A percentile compares a stretch with the other conserved stretches of the same genome.
Conservation (phyloP, 2,113 vertebrate genomes). For the Callithrix jacchus region DNA sequence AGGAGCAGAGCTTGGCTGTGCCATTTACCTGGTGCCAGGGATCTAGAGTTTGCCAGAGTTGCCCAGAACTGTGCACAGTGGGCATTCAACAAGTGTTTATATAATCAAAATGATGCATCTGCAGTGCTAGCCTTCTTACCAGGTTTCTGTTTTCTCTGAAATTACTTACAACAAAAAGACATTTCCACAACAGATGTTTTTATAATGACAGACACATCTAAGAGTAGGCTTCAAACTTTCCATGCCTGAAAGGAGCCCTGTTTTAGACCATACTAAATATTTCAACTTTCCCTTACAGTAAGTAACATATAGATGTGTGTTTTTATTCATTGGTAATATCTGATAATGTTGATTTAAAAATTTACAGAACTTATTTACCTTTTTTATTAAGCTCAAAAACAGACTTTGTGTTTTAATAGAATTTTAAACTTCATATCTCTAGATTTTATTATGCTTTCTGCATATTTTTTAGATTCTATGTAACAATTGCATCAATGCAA, state of each 20-base stretch:
- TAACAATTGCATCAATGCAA: neutral
- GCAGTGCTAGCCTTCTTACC: neutral
- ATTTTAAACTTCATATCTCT: neutral
- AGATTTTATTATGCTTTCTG: neutral
- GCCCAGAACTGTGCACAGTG: accelerated
- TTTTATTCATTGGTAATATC: neutral
- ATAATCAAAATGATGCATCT: neutral
- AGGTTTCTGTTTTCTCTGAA: neutral
- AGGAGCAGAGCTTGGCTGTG: accelerated
- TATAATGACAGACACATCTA: neutral
- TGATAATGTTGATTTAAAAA: neutral
- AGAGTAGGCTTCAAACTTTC: neutral
- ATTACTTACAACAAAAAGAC: neutral
- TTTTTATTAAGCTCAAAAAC: neutral
- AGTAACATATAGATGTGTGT: neutral
- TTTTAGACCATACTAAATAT: neutral
- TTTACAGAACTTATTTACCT: neutral
- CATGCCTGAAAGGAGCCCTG: neutral
- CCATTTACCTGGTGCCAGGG: accelerated
- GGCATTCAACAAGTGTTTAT: neutral
- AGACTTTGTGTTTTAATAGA: neutral
- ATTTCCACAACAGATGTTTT: neutral
- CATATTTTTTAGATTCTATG: neutral
- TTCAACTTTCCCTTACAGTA: neutral
- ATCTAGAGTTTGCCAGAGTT: accelerated